These are phyloP conservation scores for Pterocles orientalis DNA, from an alignment of 2,113 vertebrate species.

Conservation along the genomic window DNA sequence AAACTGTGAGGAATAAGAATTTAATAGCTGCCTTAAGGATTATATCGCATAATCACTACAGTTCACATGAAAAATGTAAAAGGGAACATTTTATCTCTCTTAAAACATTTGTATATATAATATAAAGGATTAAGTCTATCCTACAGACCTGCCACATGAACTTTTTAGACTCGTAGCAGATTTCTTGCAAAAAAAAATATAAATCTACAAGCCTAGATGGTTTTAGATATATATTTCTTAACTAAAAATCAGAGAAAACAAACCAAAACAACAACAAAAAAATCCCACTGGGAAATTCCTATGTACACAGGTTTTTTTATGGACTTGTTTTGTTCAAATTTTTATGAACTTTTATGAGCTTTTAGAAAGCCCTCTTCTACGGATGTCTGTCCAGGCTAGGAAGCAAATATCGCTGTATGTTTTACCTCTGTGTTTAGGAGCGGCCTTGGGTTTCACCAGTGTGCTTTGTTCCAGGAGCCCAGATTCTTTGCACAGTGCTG, in stretches of 20 bases:
- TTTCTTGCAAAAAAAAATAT: neutral
- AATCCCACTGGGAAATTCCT: neutral
- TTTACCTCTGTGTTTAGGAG: neutral
- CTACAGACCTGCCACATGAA: neutral
- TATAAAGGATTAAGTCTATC: neutral
- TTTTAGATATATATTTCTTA: neutral
- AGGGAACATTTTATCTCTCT: neutral
- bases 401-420: neutral
- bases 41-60: neutral
- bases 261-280: neutral
- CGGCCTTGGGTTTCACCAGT: neutral
- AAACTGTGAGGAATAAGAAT: neutral
- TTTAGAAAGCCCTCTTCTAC: neutral
- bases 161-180: neutral
- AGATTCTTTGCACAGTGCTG: slow-evolving; percentile 68
- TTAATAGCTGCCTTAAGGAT: neutral
- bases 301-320: neutral
- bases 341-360: neutral
- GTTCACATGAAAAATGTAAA: slow-evolving; percentile 10
- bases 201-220: neutral
- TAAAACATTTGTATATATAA: neutral
- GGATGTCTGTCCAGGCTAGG: neutral
- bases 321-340: neutral
- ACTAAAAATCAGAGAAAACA: neutral
- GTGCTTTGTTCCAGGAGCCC: slow-evolving; percentile 60